Conservation (phyloP, 2,888 invertebrate species). For the Spisula subtruncata region DNA sequence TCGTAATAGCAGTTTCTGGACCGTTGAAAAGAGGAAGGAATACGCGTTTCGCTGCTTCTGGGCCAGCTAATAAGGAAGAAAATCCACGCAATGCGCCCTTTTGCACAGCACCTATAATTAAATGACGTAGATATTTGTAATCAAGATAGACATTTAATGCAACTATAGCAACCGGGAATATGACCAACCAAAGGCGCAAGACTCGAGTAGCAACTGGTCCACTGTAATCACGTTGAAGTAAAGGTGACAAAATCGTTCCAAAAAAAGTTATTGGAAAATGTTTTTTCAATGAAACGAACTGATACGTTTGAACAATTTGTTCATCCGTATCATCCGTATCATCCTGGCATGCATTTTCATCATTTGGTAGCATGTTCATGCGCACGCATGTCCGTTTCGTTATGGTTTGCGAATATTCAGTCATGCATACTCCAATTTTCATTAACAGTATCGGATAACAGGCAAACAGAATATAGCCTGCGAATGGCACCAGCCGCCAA, state of each 20-base stretch:
- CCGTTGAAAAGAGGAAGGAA: conserved; percentile 54
- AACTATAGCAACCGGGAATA: conserved; percentile 48
- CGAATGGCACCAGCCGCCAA: conserved; percentile 23
- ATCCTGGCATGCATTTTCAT: neutral
- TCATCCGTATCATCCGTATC: neutral
- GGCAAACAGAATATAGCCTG: neutral
- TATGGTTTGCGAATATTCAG: neutral
- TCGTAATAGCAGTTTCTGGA: conserved; percentile 40
- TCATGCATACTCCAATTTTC: neutral
- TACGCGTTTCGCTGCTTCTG: conserved; percentile 21
- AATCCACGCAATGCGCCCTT: conserved; percentile 60
- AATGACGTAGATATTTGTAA: conserved; percentile 34
- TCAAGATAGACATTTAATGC: conserved; percentile 42
- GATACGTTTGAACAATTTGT: too few relatives aligned
- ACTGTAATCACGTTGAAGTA: conserved; percentile 20
- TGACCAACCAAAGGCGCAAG: conserved; percentile 41
- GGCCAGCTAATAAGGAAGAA: conserved; percentile 56
- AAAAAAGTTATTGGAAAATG: conserved; percentile 49
- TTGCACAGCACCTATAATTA: conserved; percentile 49
- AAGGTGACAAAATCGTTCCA: conserved; percentile 44
- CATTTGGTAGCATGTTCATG: neutral
- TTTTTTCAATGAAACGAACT: conserved; percentile 21
- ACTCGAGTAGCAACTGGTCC: conserved; percentile 44
- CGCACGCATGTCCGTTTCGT: neutral
- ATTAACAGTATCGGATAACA: conserved; percentile 9